Conservation (phyloP, 2,113 vertebrate species). For the Sylvietta virens region DNA sequence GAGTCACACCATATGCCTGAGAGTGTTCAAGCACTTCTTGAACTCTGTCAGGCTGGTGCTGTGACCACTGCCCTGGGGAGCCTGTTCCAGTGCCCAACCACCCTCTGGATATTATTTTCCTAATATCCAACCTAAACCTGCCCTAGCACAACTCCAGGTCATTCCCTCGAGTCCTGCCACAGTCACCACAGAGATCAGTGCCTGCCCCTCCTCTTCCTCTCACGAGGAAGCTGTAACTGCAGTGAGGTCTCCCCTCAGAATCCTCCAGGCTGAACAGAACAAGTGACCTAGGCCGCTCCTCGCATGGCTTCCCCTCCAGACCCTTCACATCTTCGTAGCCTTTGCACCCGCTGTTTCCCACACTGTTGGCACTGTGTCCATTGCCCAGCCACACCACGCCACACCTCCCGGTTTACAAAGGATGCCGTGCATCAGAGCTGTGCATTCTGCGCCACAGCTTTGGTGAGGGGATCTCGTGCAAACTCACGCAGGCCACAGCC, state of each 20-base stretch:
- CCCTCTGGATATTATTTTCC: accelerated
- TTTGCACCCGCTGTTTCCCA: accelerated
- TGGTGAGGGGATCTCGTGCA: accelerated
- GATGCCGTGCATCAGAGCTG: accelerated
- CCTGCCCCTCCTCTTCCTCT: background rate
- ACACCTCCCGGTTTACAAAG: background rate
- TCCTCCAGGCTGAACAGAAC: background rate
- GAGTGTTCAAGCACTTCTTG: accelerated
- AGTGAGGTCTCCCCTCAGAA: background rate
- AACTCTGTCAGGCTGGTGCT: background rate
- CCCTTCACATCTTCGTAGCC: accelerated
- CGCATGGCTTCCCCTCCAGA: accelerated
- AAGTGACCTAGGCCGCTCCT: accelerated
- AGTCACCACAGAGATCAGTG: background rate
- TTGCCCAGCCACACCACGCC: accelerated
- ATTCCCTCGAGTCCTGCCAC: accelerated
- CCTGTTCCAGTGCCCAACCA: accelerated
- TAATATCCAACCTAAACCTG: accelerated
- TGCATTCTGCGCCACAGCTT: accelerated
- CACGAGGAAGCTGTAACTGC: accelerated
- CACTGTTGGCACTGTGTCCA: accelerated
- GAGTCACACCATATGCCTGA: background rate
- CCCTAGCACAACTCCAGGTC: accelerated
- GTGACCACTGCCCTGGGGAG: background rate
- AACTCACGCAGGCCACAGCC: background rate